phyloP scores from a whole-genome alignment of 2,888 invertebrate genomes.

The Aleiodes alternator region DNA sequence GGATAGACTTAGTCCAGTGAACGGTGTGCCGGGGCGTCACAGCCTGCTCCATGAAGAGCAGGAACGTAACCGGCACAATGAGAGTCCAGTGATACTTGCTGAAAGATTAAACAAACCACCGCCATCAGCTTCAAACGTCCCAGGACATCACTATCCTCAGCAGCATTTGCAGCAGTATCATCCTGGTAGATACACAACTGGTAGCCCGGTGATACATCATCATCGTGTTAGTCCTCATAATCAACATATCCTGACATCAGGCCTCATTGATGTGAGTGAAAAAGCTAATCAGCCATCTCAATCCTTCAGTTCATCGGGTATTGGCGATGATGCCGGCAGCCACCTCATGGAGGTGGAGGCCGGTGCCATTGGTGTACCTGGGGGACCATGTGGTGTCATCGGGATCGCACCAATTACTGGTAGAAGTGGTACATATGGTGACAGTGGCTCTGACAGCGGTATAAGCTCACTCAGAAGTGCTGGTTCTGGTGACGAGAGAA shows the following conservation, averaged over 20 bases:
- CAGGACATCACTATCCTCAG: conserved; percentile 59
- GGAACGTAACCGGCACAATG: conserved; percentile 73
- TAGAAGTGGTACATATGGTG: conserved; percentile 72
- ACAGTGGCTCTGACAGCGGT: conserved; percentile 81
- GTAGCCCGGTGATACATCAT: conserved; percentile 59
- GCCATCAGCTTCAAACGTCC: conserved; percentile 54
- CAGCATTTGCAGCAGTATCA: conserved; percentile 58
- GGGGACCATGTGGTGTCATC: conserved; percentile 74
- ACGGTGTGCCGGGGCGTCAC: conserved; percentile 71
- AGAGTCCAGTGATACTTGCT: conserved; percentile 72
- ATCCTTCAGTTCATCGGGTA: conserved; percentile 60
- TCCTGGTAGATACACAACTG: conserved; percentile 55
- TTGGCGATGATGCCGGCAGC: conserved; percentile 68
- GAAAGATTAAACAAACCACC: conserved; percentile 72
- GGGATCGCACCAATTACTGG: conserved; percentile 71
- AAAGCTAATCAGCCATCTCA: conserved; percentile 35
- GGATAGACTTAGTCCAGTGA: conserved; percentile 75
- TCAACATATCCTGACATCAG: conserved; percentile 54
- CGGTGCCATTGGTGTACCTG: conserved; percentile 72
- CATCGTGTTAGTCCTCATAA: conserved; percentile 41
- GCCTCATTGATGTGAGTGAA: conserved; percentile 49
- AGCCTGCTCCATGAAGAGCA: conserved; percentile 73
- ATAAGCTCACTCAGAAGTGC: conserved; percentile 86
- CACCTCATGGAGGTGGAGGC: conserved; percentile 71
- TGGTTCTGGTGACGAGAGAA: conserved; percentile 84